Evolutionary conservation across 2,113 vertebrate species (phyloP).

Genomic region (Daphoenositta chrysoptera): DNA sequence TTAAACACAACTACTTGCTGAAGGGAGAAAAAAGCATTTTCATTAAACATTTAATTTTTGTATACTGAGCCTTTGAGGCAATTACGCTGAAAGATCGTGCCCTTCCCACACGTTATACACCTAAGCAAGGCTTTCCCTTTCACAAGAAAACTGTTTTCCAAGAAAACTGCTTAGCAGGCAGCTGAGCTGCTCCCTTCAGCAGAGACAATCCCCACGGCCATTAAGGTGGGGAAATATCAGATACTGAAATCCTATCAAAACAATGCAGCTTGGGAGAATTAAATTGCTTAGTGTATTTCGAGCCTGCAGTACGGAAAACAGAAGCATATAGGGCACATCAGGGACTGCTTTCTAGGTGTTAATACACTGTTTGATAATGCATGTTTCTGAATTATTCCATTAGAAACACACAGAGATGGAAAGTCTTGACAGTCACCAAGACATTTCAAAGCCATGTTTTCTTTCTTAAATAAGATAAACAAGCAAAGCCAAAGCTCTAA

Average conservation of each 20-base stretch:
- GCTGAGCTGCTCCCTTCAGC: slow-evolving; percentile 14
- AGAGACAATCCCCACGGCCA: not conserved
- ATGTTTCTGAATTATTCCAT: not conserved
- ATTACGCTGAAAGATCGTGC: not conserved
- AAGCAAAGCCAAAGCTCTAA: not conserved
- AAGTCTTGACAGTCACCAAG: not conserved
- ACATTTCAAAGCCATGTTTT: not conserved
- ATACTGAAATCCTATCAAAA: slow-evolving; percentile 30
- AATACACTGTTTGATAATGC: not conserved
- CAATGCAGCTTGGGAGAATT: slow-evolving; percentile 38
- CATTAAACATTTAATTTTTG: not conserved
- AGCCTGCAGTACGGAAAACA: not conserved
- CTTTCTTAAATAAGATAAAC: not conserved
- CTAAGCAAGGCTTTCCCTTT: not conserved
- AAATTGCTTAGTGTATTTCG: slow-evolving; percentile 12
- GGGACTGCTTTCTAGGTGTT: not conserved
- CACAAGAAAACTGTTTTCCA: not conserved
- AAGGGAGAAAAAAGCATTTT: not conserved
- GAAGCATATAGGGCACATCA: not conserved
- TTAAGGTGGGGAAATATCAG: slow-evolving; percentile 1
- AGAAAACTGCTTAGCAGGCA: slow-evolving; percentile 34
- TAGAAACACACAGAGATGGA: not conserved
- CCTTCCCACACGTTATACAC: not conserved
- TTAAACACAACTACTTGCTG: not conserved
- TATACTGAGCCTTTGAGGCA: not conserved